A percentile compares a stretch with the other conserved stretches of the same genome.
Evolutionary conservation across 2,888 invertebrate genomes (phyloP).

Genomic region (Didymodactylos carnosus): DNA sequence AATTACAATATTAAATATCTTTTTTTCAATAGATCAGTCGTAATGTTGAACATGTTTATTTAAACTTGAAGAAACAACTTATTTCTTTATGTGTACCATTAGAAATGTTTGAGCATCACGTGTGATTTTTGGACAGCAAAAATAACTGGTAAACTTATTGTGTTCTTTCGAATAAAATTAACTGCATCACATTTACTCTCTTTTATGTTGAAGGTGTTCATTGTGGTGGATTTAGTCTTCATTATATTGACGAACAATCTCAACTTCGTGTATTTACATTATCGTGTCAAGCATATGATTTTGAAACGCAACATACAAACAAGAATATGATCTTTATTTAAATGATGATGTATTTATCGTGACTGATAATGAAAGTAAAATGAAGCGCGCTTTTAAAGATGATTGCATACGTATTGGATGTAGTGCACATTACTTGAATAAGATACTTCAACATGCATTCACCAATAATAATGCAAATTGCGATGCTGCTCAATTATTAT

Average conservation of each 20-base stretch:
- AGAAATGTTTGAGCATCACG: neutral
- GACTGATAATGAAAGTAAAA: neutral
- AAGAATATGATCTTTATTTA: neutral
- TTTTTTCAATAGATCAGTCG: neutral
- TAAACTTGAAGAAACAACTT: neutral
- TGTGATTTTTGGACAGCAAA: neutral
- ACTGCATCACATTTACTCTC: neutral
- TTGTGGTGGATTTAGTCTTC: neutral
- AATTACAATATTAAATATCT: neutral
- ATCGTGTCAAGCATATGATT: neutral
- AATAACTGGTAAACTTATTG: neutral
- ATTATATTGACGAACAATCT: neutral
- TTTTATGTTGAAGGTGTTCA: neutral
- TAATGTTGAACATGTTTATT: neutral
- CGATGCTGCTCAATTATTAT: too few relatives aligned
- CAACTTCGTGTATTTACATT: neutral
- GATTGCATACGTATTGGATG: neutral
- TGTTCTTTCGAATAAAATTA: neutral
- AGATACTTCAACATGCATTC: neutral
- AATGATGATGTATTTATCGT: neutral
- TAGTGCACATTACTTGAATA: neutral
- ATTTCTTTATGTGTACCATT: neutral
- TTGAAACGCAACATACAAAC: neutral
- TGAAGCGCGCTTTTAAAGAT: neutral
- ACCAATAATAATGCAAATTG: too few relatives aligned